phyloP scores from a whole-genome alignment of 2,888 invertebrate genomes.

The Pyrrhosoma nymphula region DNA sequence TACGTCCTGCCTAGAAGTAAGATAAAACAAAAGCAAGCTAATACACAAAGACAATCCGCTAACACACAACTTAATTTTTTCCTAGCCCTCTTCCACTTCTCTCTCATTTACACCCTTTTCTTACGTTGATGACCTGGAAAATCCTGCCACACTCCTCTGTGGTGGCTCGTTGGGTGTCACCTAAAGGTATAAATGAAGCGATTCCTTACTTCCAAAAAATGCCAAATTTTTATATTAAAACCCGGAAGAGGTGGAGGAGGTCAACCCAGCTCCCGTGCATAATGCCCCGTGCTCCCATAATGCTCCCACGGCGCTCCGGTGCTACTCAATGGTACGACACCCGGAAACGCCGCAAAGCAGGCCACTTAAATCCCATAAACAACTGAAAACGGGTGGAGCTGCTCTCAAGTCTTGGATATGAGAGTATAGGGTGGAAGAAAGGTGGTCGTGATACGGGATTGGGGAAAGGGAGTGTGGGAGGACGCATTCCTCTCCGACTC shows the following conservation, averaged over 20 bases:
- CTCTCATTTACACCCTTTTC: no score
- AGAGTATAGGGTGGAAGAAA: not conserved
- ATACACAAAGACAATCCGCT: no score
- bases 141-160: no score
- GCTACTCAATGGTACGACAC: conserved; percentile 34
- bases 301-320: not conserved
- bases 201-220: no score
- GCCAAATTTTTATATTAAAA: no score
- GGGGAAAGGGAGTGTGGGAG: not conserved
- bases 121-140: no score
- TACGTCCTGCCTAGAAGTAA: no score
- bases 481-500: not conserved
- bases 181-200: no score
- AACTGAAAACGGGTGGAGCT: conserved; percentile 42
- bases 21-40: no score
- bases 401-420: not conserved
- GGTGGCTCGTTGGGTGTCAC: no score
- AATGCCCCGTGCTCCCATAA: not conserved
- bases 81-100: no score
- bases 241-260: not conserved
- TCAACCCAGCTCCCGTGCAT: not conserved
- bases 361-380: conserved; percentile 63
- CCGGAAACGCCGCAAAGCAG: conserved; percentile 45
- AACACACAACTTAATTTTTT: no score
- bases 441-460: not conserved